phyloP scores from a whole-genome alignment of 2,113 vertebrate species.

The Anseranas semipalmata region DNA sequence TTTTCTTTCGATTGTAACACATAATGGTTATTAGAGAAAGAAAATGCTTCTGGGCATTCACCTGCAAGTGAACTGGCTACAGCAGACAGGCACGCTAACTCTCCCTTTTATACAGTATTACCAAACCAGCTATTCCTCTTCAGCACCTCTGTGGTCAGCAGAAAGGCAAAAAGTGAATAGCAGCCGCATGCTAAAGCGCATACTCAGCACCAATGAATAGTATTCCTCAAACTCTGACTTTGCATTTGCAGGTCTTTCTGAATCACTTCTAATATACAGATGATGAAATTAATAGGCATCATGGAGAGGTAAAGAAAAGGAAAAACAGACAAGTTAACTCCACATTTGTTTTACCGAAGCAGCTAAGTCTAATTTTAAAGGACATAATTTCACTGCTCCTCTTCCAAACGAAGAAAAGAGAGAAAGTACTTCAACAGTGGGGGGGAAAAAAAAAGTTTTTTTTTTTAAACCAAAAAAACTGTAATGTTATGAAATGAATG shows the following conservation, averaged over 20 bases:
- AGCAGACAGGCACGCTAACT: neutral
- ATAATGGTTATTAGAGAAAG: neutral
- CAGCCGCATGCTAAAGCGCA: neutral
- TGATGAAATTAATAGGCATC: neutral
- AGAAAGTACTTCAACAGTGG: neutral
- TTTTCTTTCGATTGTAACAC: neutral
- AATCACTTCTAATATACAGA: neutral
- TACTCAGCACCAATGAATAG: slow-evolving; percentile 9
- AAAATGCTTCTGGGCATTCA: slow-evolving; percentile 18
- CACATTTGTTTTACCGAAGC: neutral
- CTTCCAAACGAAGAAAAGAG: neutral
- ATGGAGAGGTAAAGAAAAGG: neutral
- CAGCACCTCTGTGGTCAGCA: slow-evolving; percentile 16
- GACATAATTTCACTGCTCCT: neutral
- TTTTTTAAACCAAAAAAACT: neutral
- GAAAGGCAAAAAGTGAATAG: neutral
- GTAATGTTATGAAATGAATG: neutral
- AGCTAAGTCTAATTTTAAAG: neutral
- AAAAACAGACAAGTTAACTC: neutral
- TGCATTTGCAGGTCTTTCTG: slow-evolving; percentile 23
- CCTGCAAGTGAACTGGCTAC: neutral
- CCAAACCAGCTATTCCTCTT: slow-evolving; percentile 55
- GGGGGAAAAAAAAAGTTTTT: neutral
- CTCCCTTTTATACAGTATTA: neutral
- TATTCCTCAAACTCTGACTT: slow-evolving; percentile 17